A percentile compares a stretch with the other conserved stretches of the same genome.
These are phyloP conservation scores for Melinaea marsaeus DNA, from an alignment of 2,888 invertebrate species.

Conservation along the genomic window DNA sequence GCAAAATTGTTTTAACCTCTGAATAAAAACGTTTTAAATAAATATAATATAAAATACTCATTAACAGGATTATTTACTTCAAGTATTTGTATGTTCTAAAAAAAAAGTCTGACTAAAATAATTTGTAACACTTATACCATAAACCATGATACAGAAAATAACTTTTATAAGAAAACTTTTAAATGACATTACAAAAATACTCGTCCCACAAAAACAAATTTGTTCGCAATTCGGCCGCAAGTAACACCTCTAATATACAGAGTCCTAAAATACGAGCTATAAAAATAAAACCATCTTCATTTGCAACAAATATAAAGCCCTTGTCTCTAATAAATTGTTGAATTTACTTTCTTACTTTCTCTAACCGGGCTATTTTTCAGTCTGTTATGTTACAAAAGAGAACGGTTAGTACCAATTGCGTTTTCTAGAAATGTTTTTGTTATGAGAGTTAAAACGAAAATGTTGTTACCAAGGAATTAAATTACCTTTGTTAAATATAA, in stretches of 20 bases:
- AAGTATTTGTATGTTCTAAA: no score
- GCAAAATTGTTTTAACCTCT: slow-evolving; percentile 13
- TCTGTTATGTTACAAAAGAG: slow-evolving; percentile 60
- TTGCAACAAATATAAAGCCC: slow-evolving; percentile 73
- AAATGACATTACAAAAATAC: neutral
- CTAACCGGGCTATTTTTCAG: slow-evolving; percentile 69
- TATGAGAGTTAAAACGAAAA: neutral
- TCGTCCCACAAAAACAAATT: neutral
- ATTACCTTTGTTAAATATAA: no score
- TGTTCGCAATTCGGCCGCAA: slow-evolving; percentile 15
- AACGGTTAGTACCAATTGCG: slow-evolving; percentile 60
- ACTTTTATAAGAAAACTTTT: neutral
- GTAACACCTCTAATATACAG: slow-evolving; percentile 29
- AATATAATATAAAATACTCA: slow-evolving; percentile 10
- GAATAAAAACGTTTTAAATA: no score
- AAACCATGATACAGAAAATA: neutral
- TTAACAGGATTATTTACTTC: slow-evolving; percentile 16
- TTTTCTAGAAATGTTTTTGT: slow-evolving; percentile 42
- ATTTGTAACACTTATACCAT: neutral
- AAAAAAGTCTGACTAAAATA: no score
- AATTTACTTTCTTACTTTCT: slow-evolving; percentile 67
- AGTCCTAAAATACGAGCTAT: slow-evolving; percentile 40
- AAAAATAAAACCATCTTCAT: slow-evolving; percentile 67
- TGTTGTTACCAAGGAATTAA: no score
- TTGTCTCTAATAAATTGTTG: slow-evolving; percentile 68